Evolutionary conservation across 2,797 vertebrate genomes (phyloP).

Genomic region (Nyctalus aviator): DNA sequence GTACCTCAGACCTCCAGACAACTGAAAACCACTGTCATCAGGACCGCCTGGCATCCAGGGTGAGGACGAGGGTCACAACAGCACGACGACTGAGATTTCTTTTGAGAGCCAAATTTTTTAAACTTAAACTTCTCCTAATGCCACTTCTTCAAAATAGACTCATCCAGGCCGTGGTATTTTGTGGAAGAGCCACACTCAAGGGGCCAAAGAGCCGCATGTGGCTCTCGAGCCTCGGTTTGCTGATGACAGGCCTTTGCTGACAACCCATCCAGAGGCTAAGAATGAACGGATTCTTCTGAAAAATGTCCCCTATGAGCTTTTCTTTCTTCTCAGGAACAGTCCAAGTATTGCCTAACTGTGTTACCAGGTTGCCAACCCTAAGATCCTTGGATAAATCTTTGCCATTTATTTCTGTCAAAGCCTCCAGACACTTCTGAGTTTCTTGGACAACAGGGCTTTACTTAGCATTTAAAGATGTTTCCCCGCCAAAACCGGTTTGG

Average conservation of each 20-base stretch:
- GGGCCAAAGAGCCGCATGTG: no score
- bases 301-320: not conserved
- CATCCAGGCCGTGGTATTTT: no score
- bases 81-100: no score
- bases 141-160: no score
- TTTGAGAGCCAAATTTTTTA: no score
- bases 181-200: no score
- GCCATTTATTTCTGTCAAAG: not conserved
- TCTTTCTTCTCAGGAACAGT: not conserved
- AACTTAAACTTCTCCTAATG: no score
- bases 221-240: no score
- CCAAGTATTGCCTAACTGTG: not conserved
- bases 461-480: slow-evolving; percentile 4
- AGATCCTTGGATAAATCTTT: not conserved
- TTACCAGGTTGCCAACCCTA: not conserved
- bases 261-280: not conserved
- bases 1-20: not conserved
- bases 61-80: no score
- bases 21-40: not conserved
- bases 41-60: not conserved
- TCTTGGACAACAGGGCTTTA: not conserved
- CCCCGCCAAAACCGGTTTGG: no score
- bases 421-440: not conserved
- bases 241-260: no score
- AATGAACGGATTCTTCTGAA: not conserved